Evolutionary conservation across 1,140 invertebrate species (phyloP).

Genomic region (Capitella teleta): DNA sequence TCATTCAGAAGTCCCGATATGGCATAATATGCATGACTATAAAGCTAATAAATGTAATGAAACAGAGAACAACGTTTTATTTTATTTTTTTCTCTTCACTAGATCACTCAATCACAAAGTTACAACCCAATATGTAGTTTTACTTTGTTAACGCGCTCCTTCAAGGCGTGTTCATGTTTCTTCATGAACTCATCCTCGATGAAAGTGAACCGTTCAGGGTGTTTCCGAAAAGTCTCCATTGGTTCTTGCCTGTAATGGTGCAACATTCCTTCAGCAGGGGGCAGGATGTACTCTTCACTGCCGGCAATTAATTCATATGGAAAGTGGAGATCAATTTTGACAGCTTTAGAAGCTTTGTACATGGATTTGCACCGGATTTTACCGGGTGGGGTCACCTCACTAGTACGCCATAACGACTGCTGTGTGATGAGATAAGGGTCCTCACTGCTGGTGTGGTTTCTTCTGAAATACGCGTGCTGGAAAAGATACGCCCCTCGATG

Average conservation of each 20-base stretch:
- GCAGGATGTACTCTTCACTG: conserved; percentile 2
- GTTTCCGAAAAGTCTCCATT: conserved; percentile 2
- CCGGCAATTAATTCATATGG: neutral
- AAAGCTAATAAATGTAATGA: too few species aligned
- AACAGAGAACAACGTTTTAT: too few species aligned
- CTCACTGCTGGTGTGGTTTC: conserved; percentile 4
- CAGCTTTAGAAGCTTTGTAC: neutral
- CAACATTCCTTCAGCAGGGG: conserved; percentile 4
- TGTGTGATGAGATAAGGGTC: conserved; percentile 9
- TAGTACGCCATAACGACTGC: conserved; percentile 7
- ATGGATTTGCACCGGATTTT: conserved; percentile 10
- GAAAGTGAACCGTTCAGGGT: conserved; percentile 4
- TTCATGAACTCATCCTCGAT: conserved; percentile 8
- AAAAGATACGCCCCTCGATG: conserved; percentile 5
- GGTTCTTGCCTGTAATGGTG: conserved; percentile 7
- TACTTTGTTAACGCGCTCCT: too few species aligned
- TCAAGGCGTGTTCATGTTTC: neutral
- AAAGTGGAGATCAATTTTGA: conserved; percentile 3
- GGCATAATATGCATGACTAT: too few species aligned
- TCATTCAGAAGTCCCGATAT: too few species aligned
- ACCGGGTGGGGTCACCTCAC: conserved; percentile 1
- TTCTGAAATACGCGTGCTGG: conserved; percentile 9
- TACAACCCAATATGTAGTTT: too few species aligned
- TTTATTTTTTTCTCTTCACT: too few species aligned
- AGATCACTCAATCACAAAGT: too few species aligned